Base-by-base conservation (phyloP, 2,797 vertebrate species). In the Luscinia megarhynchos region DNA sequence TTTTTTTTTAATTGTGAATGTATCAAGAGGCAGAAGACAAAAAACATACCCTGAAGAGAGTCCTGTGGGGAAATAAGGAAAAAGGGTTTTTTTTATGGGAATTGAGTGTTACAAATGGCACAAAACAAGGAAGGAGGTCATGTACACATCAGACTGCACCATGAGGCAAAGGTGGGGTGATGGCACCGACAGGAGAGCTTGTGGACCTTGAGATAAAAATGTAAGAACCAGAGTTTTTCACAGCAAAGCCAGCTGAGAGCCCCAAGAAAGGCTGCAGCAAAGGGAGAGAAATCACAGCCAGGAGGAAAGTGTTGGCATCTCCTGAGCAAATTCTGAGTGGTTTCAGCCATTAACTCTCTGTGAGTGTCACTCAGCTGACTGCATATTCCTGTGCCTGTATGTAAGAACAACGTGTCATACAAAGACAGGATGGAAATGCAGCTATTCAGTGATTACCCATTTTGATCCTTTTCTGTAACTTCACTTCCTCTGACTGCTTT, bases 111-210 rank as follows among this genome's bases (percentile, higher is more conserved):
- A 55, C 15, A 62, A 38, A 59, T 27, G 36, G 40, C 57, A 72
- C 19, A 66, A 74, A 59, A 59, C 38, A 80, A 46, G 75, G 66
- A 8, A n/a, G 21, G 9, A 36, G 24, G 50, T 50, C n/a, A 20
- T 1, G 9, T 4, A 46, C 34, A 4, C 0, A 16, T 57, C 75
- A 72, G 57, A 18, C 10, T 66, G 34, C 11, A 29, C 40, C 1
- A 1, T 3, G 59, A 69, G 51, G 59, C 32, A 50, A 58, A 70
- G 0, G 0, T 63, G 59, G 76, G 38, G 59, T 0, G 4, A 81
- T 11, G 51, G 34, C 51, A 34, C 4, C 20, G 26, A 41, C 20
- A 79, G 45, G 29, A 80, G 62, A 83, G 32, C 34, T 85, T 9
- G 2, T 17, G 62, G 63, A 79, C 73, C 74, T 84, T n/a, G 59